Evolutionary conservation across 2,797 vertebrate genomes (phyloP).

Genomic region (Pogonophryne albipinna): DNA sequence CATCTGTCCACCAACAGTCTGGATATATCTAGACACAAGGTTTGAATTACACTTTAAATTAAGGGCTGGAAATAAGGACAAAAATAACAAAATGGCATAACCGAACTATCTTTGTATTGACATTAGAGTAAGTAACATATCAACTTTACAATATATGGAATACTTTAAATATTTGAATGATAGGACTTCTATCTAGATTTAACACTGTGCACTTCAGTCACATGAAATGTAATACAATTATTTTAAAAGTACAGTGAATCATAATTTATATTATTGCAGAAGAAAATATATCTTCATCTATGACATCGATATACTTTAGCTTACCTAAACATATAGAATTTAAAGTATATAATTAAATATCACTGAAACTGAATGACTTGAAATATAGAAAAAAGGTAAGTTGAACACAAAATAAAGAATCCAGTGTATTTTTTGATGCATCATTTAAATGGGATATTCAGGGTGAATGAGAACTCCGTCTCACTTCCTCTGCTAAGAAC

Average conservation of each 20-base stretch:
- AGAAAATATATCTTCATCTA: no score
- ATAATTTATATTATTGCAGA: neutral
- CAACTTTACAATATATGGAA: neutral
- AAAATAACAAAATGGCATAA: neutral
- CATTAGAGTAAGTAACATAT: neutral
- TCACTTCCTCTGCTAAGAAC: slow-evolving; percentile 26
- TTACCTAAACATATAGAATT: neutral
- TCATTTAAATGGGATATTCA: neutral
- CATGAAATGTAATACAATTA: neutral
- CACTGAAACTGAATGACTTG: neutral
- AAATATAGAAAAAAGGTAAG: neutral
- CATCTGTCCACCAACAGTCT: slow-evolving; percentile 14
- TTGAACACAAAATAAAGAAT: neutral
- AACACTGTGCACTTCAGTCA: neutral
- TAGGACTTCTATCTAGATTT: neutral
- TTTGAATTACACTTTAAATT: slow-evolving; percentile 5
- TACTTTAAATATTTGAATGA: neutral
- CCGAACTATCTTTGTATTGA: neutral
- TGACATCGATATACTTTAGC: no score
- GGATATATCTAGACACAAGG: slow-evolving; percentile 12
- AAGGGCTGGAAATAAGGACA: neutral
- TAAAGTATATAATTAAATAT: neutral
- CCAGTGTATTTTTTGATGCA: neutral
- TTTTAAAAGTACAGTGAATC: neutral
- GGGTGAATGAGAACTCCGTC: neutral